Conservation (phyloP, 2,113 vertebrate species). For the Sander lucioperca region DNA sequence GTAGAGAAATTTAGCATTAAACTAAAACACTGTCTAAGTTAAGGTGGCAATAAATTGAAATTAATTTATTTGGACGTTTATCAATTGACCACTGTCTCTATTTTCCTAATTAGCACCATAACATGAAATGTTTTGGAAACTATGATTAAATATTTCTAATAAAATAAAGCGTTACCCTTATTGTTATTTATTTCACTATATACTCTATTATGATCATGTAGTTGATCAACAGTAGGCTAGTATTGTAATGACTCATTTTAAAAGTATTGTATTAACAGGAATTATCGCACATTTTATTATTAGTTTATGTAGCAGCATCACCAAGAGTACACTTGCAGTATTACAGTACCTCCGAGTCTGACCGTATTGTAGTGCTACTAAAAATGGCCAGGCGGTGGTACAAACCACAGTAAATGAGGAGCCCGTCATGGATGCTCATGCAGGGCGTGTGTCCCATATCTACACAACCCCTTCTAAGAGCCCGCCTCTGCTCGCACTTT, state of each 20-base stretch:
- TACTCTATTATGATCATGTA: background rate
- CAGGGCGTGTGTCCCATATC: conserved; percentile 9
- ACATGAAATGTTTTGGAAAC: no score
- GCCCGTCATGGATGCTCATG: conserved; percentile 5
- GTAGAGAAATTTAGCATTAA: background rate
- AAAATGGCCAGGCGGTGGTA: conserved; percentile 49
- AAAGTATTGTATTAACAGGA: background rate
- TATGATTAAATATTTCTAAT: background rate
- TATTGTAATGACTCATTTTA: background rate
- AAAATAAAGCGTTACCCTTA: background rate
- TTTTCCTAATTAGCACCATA: background rate
- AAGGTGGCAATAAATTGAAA: background rate
- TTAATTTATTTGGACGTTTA: background rate
- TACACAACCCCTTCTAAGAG: background rate
- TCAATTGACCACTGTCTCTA: background rate
- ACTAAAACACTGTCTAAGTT: background rate
- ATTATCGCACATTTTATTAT: background rate
- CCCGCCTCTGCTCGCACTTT: conserved; percentile 39
- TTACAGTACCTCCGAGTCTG: background rate
- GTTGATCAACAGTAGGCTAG: background rate
- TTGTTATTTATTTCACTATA: background rate
- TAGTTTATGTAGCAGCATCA: background rate
- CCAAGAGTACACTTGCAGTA: background rate
- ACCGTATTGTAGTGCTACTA: background rate
- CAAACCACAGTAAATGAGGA: no score